Percentiles rank a stretch among this genome's conserved stretches.
Evolutionary conservation across 2,797 vertebrate species (phyloP).

Genomic region (Hoplostethus mediterraneus): DNA sequence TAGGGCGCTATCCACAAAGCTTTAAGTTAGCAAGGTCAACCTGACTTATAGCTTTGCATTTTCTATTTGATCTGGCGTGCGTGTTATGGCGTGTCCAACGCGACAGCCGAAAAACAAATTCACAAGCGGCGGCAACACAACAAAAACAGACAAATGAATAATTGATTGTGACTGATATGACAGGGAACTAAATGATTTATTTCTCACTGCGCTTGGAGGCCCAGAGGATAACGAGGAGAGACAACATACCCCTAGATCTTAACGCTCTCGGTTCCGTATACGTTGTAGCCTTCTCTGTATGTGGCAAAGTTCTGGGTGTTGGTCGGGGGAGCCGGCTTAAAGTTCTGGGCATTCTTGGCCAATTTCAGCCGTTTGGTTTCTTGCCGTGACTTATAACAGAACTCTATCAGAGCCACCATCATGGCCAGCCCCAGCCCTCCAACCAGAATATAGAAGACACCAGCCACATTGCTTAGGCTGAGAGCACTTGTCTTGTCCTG

Average conservation of each 20-base stretch:
- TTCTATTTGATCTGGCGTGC: conserved; percentile 28
- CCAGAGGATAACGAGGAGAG: conserved; percentile 44
- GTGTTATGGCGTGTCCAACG: conserved; percentile 48
- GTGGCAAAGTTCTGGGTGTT: conserved; percentile 99
- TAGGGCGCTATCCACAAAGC: conserved; percentile 9
- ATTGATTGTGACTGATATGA: conserved; percentile 43
- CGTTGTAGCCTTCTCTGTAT: conserved; percentile 99
- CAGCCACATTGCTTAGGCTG: conserved; percentile 99
- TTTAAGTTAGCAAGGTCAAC: conserved; percentile 14
- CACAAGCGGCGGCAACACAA: conserved; percentile 30
- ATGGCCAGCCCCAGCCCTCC: conserved; percentile 99
- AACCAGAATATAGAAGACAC: conserved; percentile 99
- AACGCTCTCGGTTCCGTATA: conserved; percentile 99
- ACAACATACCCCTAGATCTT: conserved; percentile 97
- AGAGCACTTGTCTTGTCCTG: conserved; percentile 99
- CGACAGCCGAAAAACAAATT: conserved; percentile 56
- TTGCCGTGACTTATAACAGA: conserved; percentile 99
- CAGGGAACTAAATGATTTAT: conserved; percentile 65
- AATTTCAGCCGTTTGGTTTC: conserved; percentile 99
- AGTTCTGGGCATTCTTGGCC: conserved; percentile 99
- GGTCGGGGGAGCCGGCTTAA: conserved; percentile 97
- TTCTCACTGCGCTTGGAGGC: neutral
- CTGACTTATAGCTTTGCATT: conserved; percentile 9
- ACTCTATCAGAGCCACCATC: conserved; percentile 99
- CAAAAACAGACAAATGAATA: conserved; percentile 53